Evolutionary conservation across 2,797 vertebrate species (phyloP), one percentile per base, ranked within the genome.

Genomic region (Rallus crepitans): DNA sequence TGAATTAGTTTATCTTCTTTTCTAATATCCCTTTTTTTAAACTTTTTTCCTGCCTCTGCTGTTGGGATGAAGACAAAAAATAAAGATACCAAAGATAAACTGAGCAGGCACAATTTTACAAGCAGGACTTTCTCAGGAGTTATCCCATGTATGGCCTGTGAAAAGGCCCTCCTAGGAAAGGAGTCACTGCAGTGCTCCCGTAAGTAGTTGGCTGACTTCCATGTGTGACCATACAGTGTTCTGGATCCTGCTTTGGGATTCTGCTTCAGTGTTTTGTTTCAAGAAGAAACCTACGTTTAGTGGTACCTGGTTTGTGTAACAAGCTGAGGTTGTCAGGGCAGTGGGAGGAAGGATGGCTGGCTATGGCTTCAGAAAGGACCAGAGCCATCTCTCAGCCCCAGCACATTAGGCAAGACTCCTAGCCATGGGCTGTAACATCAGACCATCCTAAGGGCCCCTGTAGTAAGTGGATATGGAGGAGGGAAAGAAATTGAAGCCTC

Each of bases 151-250:
- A 97, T 98, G 57, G 98, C 98, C 52, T 99, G 99, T 87, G 98
- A 99, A 89, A 99, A 99, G 91, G 97, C 98, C 0, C 98, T 98
- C 5, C 94, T 98, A 70, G 99, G 99, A 66, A 99, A 99, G 93
- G 99, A 99, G 66, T 98, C 99, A 9, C 95, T 99, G 66, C 99
- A 99, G 73, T 99, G 99, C 91, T 97, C 98, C 82, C 75, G 99
- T 99, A 97, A 98, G 99, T 99, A 94, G 13, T 78, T 94, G 11
- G 11, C 37, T 53, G 64, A 31, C 27, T 84, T 89, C 90, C 4
- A 5, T 21, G 4, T 73, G 25, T 68, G 7, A 52, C 33, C 20
- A 53, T 85, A 39, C 20, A 53, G 18, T 47, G 47, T 21, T 76
- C 15, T 2, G 1, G 56, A 30, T 63, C 11, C 23, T 81, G 15